Evolutionary conservation across 2,888 invertebrate genomes (phyloP).

Genomic region (Gnatocerus cornutus): DNA sequence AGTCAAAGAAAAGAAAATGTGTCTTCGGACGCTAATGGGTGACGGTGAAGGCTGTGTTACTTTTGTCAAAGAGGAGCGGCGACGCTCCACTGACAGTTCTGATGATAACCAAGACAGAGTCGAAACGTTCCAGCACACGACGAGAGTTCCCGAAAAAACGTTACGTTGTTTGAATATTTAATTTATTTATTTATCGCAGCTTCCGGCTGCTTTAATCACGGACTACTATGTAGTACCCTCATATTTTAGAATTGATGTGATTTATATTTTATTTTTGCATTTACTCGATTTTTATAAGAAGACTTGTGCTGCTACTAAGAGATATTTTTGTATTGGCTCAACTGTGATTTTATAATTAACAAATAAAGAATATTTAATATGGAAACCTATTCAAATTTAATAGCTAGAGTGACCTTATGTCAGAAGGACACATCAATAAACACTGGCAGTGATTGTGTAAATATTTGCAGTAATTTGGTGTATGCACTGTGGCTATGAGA

Average conservation of each 20-base stretch:
- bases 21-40: slow-evolving; percentile 74
- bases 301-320: slow-evolving; percentile 38
- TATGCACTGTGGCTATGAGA: not conserved
- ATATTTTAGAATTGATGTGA: slow-evolving; percentile 41
- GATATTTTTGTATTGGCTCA: slow-evolving; percentile 46
- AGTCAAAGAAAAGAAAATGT: slow-evolving; percentile 73
- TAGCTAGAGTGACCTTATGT: slow-evolving; percentile 19
- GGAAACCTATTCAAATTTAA: slow-evolving; percentile 28
- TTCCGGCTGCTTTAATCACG: not conserved
- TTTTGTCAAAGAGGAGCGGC: slow-evolving; percentile 59
- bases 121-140: slow-evolving; percentile 80
- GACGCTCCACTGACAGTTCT: slow-evolving; percentile 50
- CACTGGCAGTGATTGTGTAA: slow-evolving; percentile 19
- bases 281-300: slow-evolving; percentile 44
- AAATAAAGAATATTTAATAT: slow-evolving; percentile 41
- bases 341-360: slow-evolving; percentile 50
- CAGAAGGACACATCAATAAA: slow-evolving; percentile 18
- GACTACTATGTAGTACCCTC: slow-evolving; percentile 35
- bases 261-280: slow-evolving; percentile 45
- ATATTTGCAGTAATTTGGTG: slow-evolving; percentile 5
- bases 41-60: slow-evolving; percentile 66
- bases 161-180: slow-evolving; percentile 85
- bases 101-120: slow-evolving; percentile 61
- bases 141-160: slow-evolving; percentile 82
- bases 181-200: slow-evolving; percentile 28